Evolutionary conservation across 2,113 vertebrate genomes (phyloP).

Genomic region (Dromas ardeola): DNA sequence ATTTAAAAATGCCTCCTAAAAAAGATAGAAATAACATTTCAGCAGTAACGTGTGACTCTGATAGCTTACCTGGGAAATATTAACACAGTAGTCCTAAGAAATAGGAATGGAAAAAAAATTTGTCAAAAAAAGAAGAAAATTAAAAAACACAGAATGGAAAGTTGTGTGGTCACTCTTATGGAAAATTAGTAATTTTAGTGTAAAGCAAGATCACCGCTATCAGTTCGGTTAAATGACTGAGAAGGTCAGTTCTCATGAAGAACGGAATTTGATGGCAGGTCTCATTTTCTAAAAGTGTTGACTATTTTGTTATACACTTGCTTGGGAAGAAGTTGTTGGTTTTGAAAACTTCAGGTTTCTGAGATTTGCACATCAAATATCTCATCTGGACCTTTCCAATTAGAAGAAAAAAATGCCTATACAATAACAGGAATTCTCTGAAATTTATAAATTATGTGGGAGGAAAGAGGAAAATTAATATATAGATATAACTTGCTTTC

Average conservation of each 20-base stretch:
- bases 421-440: not conserved
- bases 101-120: not conserved
- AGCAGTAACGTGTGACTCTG: not conserved
- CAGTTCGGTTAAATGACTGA: not conserved
- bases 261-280: not conserved
- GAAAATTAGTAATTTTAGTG: not conserved
- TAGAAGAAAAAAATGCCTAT: not conserved
- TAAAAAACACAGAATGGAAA: not conserved
- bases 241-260: not conserved
- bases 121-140: not conserved
- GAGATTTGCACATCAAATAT: not conserved
- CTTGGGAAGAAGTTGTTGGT: not conserved
- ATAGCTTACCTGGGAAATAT: not conserved
- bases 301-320: not conserved
- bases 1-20: not conserved
- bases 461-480: not conserved
- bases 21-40: not conserved
- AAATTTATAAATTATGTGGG: not conserved
- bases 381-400: not conserved
- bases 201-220: not conserved
- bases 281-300: not conserved
- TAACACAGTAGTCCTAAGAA: not conserved
- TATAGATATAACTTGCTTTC: not conserved
- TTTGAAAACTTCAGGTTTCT: not conserved
- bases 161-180: not conserved